These are phyloP conservation scores for Neomonachus schauinslandi DNA, from an alignment of 2,113 vertebrate genomes.

Conservation along the genomic window DNA sequence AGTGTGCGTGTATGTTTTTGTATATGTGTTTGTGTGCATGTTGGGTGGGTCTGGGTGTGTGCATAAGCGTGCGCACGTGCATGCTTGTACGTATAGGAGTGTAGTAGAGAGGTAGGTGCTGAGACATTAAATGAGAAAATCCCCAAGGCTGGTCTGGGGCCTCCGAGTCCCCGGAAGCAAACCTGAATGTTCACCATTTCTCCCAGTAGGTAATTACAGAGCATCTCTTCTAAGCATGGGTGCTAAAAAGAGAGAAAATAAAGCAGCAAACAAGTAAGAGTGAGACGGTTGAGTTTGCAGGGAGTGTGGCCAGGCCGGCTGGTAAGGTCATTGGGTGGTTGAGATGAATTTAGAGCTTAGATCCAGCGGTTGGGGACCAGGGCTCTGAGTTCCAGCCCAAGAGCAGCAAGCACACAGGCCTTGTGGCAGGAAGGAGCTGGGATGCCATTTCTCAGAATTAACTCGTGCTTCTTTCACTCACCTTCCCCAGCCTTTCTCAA, in stretches of 20 bases:
- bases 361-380: fast-evolving
- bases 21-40: too few relatives aligned
- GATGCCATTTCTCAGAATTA: fast-evolving
- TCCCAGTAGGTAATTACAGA: background rate
- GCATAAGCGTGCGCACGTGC: too few relatives aligned
- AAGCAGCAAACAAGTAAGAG: background rate
- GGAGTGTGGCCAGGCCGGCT: fast-evolving
- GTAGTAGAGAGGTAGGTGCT: background rate
- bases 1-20: background rate
- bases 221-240: background rate
- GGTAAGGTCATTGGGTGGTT: fast-evolving
- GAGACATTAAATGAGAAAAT: background rate
- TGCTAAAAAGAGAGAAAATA: background rate
- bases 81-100: background rate
- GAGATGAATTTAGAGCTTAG: background rate
- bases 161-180: background rate
- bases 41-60: background rate
- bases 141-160: background rate
- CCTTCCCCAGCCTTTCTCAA: background rate
- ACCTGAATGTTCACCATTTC: too few relatives aligned
- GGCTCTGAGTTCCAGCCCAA: fast-evolving
- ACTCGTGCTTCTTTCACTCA: background rate
- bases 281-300: fast-evolving
- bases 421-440: too few relatives aligned
- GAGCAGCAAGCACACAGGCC: fast-evolving